A percentile compares a stretch with the other conserved stretches of the same genome.
phyloP scores from a whole-genome alignment of 2,797 vertebrate genomes.

The Tauraco hartlaubi region DNA sequence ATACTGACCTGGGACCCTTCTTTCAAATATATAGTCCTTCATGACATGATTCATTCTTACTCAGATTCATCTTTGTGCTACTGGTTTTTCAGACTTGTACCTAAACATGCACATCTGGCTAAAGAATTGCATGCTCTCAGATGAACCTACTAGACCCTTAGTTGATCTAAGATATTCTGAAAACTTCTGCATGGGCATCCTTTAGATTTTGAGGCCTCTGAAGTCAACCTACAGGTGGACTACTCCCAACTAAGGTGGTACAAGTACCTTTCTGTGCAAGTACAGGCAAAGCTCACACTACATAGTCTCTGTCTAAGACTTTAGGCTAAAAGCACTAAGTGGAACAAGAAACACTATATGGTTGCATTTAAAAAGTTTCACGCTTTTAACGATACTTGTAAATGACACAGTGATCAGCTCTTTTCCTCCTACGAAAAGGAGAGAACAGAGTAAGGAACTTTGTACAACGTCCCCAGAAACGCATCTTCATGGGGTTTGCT shows the following conservation, averaged over 20 bases:
- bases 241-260: background rate
- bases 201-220: background rate
- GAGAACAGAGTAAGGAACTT: background rate
- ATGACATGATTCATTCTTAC: background rate
- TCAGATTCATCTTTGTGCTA: background rate
- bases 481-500: background rate
- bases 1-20: background rate
- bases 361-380: background rate
- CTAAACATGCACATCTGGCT: background rate
- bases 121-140: background rate
- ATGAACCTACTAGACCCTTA: background rate
- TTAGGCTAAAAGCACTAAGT: background rate
- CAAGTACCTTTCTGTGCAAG: background rate
- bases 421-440: background rate
- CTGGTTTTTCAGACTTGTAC: background rate
- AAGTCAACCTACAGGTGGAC: background rate
- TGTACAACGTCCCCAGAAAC: background rate
- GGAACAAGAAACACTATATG: background rate
- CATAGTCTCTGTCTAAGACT: too few species aligned
- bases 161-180: background rate
- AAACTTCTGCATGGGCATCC: background rate
- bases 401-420: background rate
- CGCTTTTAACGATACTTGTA: background rate
- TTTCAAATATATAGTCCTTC: background rate
- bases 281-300: background rate